phyloP scores from a whole-genome alignment of 2,113 vertebrate genomes.

The Austrofundulus limnaeus region DNA sequence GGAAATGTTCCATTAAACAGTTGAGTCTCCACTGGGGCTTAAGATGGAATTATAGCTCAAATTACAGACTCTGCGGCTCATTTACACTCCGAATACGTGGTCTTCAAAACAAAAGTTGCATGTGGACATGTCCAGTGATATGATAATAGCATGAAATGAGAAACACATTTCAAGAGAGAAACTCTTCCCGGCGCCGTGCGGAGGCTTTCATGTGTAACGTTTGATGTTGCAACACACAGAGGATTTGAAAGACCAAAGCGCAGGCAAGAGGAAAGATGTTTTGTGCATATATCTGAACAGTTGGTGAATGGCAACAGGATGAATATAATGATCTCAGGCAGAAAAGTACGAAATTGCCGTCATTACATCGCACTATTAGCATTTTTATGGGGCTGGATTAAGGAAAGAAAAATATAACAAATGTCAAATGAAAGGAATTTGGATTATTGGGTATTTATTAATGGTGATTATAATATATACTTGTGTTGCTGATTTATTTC shows the following conservation, averaged over 20 bases:
- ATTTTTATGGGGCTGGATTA: not conserved
- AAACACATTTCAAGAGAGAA: slow-evolving; percentile 71
- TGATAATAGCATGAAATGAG: slow-evolving; percentile 75
- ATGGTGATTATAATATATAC: not conserved
- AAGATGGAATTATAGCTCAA: slow-evolving; percentile 70
- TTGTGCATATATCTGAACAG: slow-evolving; percentile 5
- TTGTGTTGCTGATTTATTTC: not conserved
- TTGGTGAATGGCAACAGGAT: not conserved
- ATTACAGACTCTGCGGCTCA: slow-evolving; percentile 75
- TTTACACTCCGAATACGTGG: slow-evolving; percentile 69
- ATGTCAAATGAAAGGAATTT: not conserved
- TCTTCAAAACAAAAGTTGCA: slow-evolving; percentile 71
- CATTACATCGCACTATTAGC: not conserved
- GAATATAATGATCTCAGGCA: not conserved
- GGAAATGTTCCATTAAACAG: slow-evolving; percentile 74
- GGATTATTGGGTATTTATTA: not conserved
- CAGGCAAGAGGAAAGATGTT: slow-evolving; percentile 34
- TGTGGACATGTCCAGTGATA: slow-evolving; percentile 73
- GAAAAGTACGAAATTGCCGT: not conserved
- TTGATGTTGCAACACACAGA: slow-evolving; percentile 57
- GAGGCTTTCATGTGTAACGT: slow-evolving; percentile 62
- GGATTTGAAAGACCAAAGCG: slow-evolving; percentile 37
- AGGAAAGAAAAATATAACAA: slow-evolving; percentile 10
- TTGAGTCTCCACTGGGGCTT: slow-evolving; percentile 55
- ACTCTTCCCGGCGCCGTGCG: slow-evolving; percentile 34